Evolutionary conservation across 1,140 invertebrate genomes (phyloP), one percentile per base, ranked within the genome.

Genomic region (Drosophila erecta): DNA sequence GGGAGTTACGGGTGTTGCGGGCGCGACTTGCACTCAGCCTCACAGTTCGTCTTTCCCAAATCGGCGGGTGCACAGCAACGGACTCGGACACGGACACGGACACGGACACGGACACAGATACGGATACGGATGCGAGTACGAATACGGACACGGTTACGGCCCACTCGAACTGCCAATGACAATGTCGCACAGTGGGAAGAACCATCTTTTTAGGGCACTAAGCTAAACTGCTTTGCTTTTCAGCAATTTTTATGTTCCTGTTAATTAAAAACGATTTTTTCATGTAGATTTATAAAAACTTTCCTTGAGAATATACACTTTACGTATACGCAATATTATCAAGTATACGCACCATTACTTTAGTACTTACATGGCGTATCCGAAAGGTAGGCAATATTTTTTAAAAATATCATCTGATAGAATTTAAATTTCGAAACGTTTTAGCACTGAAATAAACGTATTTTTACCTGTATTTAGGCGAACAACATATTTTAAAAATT

Each of bases 21-120:
- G 71, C 60, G 81, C 66, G 83, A 75, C 76, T 87, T 76, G 72
- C 78, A 87, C 72, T 81, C 81, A 81, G 81, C 81, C 81, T 86
- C 71, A 75, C 61, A 85, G 72, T 60, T 67, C 58, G 83, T 87
- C 81, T 86, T 85, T 55, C 38, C 27, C 69, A 51, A 35, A 24
- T n/a, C 35, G 50, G 15, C 49, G 51, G 60, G 40, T 33, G 41
- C 22, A 33, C 30, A 40, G 51, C 5, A 30, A 33, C 66, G 41
- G 46, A 11, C 54, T 55, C 59, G 33, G 46, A 22, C 35, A 46
- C 49, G 7, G 46, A 11, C 54, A 59, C 59, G 24, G 46, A 22
- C 24, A 46, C 49, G 7, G 37, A 5, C 12, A 54, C 8, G 35
- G 35, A 24, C 54, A 59, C 59, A 24, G 46, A 22, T 24, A 46